Conservation (phyloP, 1,140 invertebrate species). For the Lepeophtheirus salmonis region DNA sequence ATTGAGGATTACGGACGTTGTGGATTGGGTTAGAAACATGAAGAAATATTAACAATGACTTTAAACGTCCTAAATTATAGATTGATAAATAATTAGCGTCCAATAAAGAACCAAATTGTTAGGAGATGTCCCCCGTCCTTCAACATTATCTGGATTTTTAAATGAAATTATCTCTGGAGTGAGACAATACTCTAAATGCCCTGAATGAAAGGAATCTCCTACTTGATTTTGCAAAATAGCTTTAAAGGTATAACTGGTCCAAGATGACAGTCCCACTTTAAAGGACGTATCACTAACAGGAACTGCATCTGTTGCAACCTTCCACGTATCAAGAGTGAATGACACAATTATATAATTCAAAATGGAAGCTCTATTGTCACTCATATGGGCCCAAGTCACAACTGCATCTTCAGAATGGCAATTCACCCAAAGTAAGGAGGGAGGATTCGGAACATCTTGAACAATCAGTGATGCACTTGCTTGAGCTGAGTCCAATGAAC, state of each 20-base stretch:
- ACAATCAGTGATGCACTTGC: constrained; percentile 73
- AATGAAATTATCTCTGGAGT: constrained; percentile 70
- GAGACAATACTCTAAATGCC: constrained; percentile 56
- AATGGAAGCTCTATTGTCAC: constrained; percentile 85
- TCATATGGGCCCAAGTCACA: constrained; percentile 62
- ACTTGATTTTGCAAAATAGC: constrained; percentile 84
- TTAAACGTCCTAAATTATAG: background rate
- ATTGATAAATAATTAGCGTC: constrained; percentile 45
- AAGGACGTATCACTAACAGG: constrained; percentile 17
- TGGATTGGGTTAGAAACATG: constrained; percentile 60
- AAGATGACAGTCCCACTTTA: constrained; percentile 53
- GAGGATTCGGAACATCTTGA: constrained; percentile 84
- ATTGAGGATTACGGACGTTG: constrained; percentile 79
- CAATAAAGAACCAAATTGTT: constrained; percentile 82
- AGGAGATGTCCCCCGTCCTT: constrained; percentile 64
- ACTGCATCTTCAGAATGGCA: constrained; percentile 50
- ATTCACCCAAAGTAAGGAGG: constrained; percentile 40
- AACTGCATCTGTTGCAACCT: constrained; percentile 32
- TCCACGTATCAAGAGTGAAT: constrained; percentile 83
- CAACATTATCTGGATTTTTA: constrained; percentile 86
- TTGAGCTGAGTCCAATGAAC: constrained; percentile 58
- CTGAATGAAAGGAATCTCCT: constrained; percentile 64
- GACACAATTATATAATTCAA: constrained; percentile 72
- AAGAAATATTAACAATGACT: constrained; percentile 1
- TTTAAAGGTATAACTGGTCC: constrained; percentile 90